A percentile compares a stretch with the other conserved stretches of the same genome.
These are phyloP conservation scores for Ophion costatus DNA, from an alignment of 2,888 invertebrate genomes.

Conservation along the genomic window DNA sequence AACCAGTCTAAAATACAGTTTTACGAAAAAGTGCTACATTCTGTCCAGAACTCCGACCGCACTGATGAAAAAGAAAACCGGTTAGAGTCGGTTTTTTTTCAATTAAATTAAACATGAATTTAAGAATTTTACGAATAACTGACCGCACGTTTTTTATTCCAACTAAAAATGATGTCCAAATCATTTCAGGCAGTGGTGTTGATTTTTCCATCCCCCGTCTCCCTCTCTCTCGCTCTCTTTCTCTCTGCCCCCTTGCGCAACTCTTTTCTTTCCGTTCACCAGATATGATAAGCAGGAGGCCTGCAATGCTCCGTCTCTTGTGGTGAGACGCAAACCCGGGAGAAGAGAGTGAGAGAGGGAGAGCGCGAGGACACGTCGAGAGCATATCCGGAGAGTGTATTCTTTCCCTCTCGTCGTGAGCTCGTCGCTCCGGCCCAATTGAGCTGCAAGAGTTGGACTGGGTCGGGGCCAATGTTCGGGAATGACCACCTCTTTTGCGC, in stretches of 20 bases:
- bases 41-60: too few species aligned
- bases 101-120: too few species aligned
- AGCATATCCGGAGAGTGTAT: conserved; percentile 30
- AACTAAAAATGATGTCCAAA: not conserved
- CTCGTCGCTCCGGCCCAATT: conserved; percentile 5
- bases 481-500: conserved; percentile 69
- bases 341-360: conserved; percentile 11
- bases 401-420: conserved; percentile 38
- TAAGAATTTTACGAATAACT: not conserved
- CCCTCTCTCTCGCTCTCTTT: not conserved
- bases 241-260: not conserved
- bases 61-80: too few species aligned
- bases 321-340: not conserved
- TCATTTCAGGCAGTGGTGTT: not conserved
- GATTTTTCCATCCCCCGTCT: not conserved
- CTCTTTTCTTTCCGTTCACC: conserved; percentile 4
- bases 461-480: conserved; percentile 72
- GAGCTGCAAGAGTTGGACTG: conserved; percentile 53
- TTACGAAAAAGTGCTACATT: too few species aligned
- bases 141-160: not conserved
- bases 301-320: not conserved
- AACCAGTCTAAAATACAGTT: too few species aligned
- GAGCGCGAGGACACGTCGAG: conserved; percentile 4
- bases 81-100: too few species aligned
- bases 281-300: not conserved